Evolutionary conservation across 1,140 invertebrate genomes (phyloP).

Genomic region (Coptotermes formosanus): DNA sequence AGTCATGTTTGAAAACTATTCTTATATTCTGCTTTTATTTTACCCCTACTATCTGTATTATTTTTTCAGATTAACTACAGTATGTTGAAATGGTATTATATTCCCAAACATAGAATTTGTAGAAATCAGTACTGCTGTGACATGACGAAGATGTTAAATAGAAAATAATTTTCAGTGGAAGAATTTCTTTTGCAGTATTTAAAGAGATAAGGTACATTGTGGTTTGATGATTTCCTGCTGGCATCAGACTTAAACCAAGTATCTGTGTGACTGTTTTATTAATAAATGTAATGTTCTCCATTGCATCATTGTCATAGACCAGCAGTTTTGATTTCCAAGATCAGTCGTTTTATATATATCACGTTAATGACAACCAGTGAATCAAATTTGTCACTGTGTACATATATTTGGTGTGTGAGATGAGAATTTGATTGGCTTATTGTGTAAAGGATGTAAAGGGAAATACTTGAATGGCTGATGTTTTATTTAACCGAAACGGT

Average conservation of each 20-base stretch:
- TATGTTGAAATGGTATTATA: not conserved
- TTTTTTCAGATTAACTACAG: slow-evolving; percentile 13
- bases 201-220: slow-evolving; percentile 6
- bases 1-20: slow-evolving; percentile 14
- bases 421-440: not conserved
- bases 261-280: slow-evolving; percentile 14
- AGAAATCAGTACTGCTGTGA: not conserved
- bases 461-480: slow-evolving; percentile 32
- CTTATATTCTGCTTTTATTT: slow-evolving; percentile 25
- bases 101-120: not conserved
- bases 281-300: slow-evolving; percentile 30
- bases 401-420: slow-evolving; percentile 25
- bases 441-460: slow-evolving; percentile 32
- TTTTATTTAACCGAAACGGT: slow-evolving; percentile 34
- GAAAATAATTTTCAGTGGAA: not conserved
- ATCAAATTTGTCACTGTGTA: slow-evolving; percentile 30
- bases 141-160: slow-evolving; percentile 16
- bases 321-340: slow-evolving; percentile 29
- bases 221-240: not conserved
- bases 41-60: not conserved
- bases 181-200: not conserved
- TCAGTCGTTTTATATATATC: slow-evolving; percentile 26
- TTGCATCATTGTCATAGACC: slow-evolving; percentile 8
- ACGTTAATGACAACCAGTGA: slow-evolving; percentile 22
- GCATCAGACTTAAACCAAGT: not conserved